Percentiles rank a stretch among this genome's conserved stretches.
Conservation (phyloP, 2,797 vertebrate genomes). For the Neoniphon sammara region DNA sequence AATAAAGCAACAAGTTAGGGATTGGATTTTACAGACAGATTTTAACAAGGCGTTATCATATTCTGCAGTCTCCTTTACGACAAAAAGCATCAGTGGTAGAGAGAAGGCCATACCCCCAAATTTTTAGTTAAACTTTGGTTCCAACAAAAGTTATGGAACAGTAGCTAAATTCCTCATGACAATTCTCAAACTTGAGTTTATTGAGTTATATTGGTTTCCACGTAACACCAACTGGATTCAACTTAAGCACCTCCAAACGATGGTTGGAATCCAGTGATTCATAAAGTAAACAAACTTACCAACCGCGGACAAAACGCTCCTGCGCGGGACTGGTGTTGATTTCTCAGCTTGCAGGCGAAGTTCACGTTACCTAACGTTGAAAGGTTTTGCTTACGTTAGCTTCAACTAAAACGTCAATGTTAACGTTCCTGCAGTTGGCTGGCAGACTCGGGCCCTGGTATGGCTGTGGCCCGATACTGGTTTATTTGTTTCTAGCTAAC, state of each 20-base stretch:
- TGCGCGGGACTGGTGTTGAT: background rate
- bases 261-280: background rate
- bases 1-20: no score
- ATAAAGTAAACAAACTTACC: conserved; percentile 70
- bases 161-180: no score
- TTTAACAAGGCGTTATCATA: no score
- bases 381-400: background rate
- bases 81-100: no score
- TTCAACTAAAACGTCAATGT: conserved; percentile 15
- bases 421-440: background rate
- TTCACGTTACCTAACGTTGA: background rate
- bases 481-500: conserved; percentile 46
- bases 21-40: no score
- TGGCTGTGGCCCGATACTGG: conserved; percentile 6
- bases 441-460: conserved; percentile 9
- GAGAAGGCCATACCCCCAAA: no score
- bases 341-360: background rate
- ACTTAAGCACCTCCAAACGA: background rate
- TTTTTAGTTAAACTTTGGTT: no score
- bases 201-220: background rate
- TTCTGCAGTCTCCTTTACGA: no score
- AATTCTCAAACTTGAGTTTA: no score
- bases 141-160: no score
- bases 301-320: background rate
- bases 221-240: background rate